Percentiles rank a stretch among this genome's conserved stretches.
phyloP scores from a whole-genome alignment of 2,888 invertebrate genomes.

The Drosophila peninsularis region DNA sequence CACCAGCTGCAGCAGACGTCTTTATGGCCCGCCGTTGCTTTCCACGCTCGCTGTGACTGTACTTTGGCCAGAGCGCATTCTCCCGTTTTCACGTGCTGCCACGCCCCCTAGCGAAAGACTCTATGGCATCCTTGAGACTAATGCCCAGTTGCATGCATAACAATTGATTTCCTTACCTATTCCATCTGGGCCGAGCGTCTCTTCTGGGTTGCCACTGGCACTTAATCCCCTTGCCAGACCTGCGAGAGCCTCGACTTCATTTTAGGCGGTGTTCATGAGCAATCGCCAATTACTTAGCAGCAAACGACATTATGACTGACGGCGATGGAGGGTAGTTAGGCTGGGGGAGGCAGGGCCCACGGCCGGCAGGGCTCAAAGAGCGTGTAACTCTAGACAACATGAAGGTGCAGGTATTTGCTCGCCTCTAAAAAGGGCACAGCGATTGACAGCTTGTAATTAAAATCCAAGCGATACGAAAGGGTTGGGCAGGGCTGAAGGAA shows the following conservation, averaged over 20 bases:
- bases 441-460: slow-evolving; percentile 50
- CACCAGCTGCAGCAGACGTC: slow-evolving; percentile 70
- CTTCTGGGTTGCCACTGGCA: slow-evolving; percentile 54
- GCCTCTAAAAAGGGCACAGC: slow-evolving; percentile 4
- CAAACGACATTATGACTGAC: slow-evolving; percentile 40
- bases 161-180: slow-evolving; percentile 73
- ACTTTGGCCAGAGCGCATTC: slow-evolving; percentile 66
- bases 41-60: slow-evolving; percentile 76
- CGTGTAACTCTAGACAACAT: slow-evolving; percentile 38
- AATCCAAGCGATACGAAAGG: slow-evolving; percentile 18
- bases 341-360: not conserved
- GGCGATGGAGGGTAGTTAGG: not conserved
- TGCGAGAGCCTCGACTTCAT: slow-evolving; percentile 22
- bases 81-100: slow-evolving; percentile 51
- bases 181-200: slow-evolving; percentile 7
- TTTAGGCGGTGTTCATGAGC: slow-evolving; percentile 27
- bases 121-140: slow-evolving; percentile 58
- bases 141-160: slow-evolving; percentile 60
- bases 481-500: not conserved
- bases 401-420: slow-evolving; percentile 29
- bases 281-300: slow-evolving; percentile 50
- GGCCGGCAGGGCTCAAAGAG: slow-evolving; percentile 13
- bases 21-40: slow-evolving; percentile 76
- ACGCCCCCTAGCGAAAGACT: slow-evolving; percentile 44
- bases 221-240: slow-evolving; percentile 51